phyloP scores from a whole-genome alignment of 2,888 invertebrate species.

The Melanargia galathea region DNA sequence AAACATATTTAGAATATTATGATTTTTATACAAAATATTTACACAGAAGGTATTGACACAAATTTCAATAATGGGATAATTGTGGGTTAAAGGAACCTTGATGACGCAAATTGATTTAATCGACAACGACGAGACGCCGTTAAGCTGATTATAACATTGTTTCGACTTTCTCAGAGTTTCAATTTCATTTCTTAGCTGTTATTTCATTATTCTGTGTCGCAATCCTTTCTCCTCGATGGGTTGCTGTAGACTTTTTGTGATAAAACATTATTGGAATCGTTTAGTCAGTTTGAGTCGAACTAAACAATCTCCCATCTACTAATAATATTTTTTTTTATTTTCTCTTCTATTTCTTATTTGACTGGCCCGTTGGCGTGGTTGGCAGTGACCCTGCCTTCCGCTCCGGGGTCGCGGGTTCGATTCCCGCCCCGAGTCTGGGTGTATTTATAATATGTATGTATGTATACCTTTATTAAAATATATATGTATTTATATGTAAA shows the following conservation, averaged over 20 bases:
- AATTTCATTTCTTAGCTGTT: slow-evolving; percentile 40
- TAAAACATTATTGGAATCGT: slow-evolving; percentile 16
- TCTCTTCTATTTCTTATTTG: too few relatives aligned
- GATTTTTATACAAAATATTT: too few relatives aligned
- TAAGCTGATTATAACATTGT: slow-evolving; percentile 64
- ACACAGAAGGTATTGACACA: neutral
- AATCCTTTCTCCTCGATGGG: slow-evolving; percentile 25
- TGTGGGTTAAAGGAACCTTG: slow-evolving; percentile 50
- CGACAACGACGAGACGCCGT: slow-evolving; percentile 38
- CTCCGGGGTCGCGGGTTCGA: too few relatives aligned
- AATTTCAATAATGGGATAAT: neutral
- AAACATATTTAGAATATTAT: too few relatives aligned
- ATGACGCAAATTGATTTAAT: slow-evolving; percentile 68
- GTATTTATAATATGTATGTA: too few relatives aligned
- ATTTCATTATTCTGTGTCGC: slow-evolving; percentile 31
- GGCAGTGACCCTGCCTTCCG: too few relatives aligned
- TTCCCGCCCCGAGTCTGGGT: too few relatives aligned
- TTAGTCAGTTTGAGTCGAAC: slow-evolving; percentile 4
- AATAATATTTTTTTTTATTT: neutral
- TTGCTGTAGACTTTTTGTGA: slow-evolving; percentile 14
- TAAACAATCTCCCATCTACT: slow-evolving; percentile 1
- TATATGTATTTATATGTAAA: too few relatives aligned
- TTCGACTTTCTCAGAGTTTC: slow-evolving; percentile 5
- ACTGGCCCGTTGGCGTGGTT: too few relatives aligned
- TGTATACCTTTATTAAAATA: too few relatives aligned